phyloP scores from a whole-genome alignment of 2,113 vertebrate genomes.

The Haliaeetus leucogaster region DNA sequence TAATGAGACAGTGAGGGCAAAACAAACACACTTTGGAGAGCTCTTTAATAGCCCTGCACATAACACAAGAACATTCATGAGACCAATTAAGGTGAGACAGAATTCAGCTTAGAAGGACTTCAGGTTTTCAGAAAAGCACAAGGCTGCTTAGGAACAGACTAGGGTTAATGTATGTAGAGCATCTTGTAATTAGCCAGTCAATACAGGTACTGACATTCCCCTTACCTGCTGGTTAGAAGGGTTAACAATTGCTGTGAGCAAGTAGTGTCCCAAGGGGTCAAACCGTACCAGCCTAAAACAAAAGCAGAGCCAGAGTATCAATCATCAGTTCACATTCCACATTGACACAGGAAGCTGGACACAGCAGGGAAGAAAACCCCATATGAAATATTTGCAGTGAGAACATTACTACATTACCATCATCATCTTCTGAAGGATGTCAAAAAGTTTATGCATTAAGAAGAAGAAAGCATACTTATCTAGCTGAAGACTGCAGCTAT shows the following conservation, averaged over 20 bases:
- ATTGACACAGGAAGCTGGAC: not conserved
- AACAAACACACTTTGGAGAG: not conserved
- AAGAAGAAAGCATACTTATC: not conserved
- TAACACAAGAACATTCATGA: not conserved
- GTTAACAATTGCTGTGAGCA: slow-evolving; percentile 97
- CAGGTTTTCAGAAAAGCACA: not conserved
- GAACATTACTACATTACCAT: not conserved
- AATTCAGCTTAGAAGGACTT: not conserved
- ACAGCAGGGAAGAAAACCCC: not conserved
- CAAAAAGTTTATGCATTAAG: not conserved
- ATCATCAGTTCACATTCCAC: not conserved
- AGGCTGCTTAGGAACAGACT: not conserved
- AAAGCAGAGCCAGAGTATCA: slow-evolving; percentile 11
- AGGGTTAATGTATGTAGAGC: not conserved
- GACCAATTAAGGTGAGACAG: not conserved
- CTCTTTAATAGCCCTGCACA: not conserved
- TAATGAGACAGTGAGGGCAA: not conserved
- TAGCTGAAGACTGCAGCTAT: not conserved
- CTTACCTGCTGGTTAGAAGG: slow-evolving; percentile 97
- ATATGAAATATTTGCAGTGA: not conserved
- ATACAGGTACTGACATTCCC: not conserved
- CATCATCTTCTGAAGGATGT: not conserved
- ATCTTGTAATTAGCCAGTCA: not conserved
- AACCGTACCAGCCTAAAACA: slow-evolving; percentile 91
- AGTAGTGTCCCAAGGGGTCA: slow-evolving; percentile 96